phyloP scores from a whole-genome alignment of 2,888 invertebrate genomes.

The Orthosia gothica region DNA sequence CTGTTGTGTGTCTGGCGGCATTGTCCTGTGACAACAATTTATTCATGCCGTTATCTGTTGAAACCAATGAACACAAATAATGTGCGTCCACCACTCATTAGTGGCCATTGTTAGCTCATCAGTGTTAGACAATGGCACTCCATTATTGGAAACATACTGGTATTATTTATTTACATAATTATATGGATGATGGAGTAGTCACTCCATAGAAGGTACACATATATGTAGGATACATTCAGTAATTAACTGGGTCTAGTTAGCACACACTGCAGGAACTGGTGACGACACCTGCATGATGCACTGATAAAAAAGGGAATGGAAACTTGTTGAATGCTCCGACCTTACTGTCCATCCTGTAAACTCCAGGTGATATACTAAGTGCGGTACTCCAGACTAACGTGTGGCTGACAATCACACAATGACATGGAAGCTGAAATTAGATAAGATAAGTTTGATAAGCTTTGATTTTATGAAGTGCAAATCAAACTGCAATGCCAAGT shows the following conservation, averaged over 20 bases:
- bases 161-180: slow-evolving; percentile 3
- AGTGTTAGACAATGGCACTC: slow-evolving; percentile 28
- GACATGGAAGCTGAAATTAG: not conserved
- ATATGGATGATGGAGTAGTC: not conserved
- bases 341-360: not conserved
- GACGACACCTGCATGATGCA: no score
- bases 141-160: not conserved
- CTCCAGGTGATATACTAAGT: not conserved
- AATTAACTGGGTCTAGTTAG: not conserved
- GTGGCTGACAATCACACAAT: no score
- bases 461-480: not conserved
- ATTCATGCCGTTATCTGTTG: not conserved
- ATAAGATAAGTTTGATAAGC: not conserved
- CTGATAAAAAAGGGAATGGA: no score
- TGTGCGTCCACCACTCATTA: slow-evolving; percentile 6
- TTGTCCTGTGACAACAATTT: not conserved
- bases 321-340: not conserved
- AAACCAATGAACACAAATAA: not conserved
- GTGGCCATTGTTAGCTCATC: slow-evolving; percentile 21
- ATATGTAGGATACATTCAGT: not conserved
- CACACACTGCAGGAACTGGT: not conserved
- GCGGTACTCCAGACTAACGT: no score
- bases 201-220: not conserved
- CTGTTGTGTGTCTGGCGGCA: not conserved
- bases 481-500: not conserved